These are phyloP conservation scores for Ectobius pallidus DNA, from an alignment of 2,888 invertebrate genomes.

Conservation along the genomic window DNA sequence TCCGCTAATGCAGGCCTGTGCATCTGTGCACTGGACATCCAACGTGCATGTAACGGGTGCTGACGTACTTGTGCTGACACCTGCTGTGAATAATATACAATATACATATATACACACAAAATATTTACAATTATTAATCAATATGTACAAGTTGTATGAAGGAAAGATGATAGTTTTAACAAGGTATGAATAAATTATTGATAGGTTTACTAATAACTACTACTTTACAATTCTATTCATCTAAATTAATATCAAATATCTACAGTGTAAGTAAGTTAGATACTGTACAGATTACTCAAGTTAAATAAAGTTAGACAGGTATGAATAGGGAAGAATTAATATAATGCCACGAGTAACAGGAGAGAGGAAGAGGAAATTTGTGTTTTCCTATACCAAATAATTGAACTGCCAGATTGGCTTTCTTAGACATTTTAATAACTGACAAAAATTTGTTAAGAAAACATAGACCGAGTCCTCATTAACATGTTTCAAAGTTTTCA, in stretches of 20 bases:
- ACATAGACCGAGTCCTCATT: slow-evolving; percentile 17
- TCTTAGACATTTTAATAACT: background rate
- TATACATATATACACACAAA: slow-evolving; percentile 50
- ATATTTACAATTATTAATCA: slow-evolving; percentile 42
- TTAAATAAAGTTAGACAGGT: slow-evolving; percentile 32
- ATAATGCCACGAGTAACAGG: slow-evolving; percentile 36
- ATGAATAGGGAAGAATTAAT: slow-evolving; percentile 39
- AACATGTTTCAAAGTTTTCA: background rate
- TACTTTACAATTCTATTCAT: slow-evolving; percentile 22
- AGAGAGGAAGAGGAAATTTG: slow-evolving; percentile 41
- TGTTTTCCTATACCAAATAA: slow-evolving; percentile 16
- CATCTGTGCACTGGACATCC: slow-evolving; percentile 83
- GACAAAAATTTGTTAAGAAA: slow-evolving; percentile 1
- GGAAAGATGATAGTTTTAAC: slow-evolving; percentile 18
- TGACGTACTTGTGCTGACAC: slow-evolving; percentile 46
- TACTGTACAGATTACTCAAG: slow-evolving; percentile 34
- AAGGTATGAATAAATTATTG: slow-evolving; percentile 9
- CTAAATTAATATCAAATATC: slow-evolving; percentile 22
- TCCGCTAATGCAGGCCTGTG: slow-evolving; percentile 82
- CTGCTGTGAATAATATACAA: slow-evolving; percentile 55
- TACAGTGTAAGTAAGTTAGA: slow-evolving; percentile 43
- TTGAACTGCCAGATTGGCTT: slow-evolving; percentile 13
- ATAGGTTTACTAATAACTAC: background rate
- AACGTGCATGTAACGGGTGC: slow-evolving; percentile 72
- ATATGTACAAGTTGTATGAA: slow-evolving; percentile 35